Evolutionary conservation across 2,797 vertebrate genomes (phyloP).

Genomic region (Phrynocephalus vlangalii): DNA sequence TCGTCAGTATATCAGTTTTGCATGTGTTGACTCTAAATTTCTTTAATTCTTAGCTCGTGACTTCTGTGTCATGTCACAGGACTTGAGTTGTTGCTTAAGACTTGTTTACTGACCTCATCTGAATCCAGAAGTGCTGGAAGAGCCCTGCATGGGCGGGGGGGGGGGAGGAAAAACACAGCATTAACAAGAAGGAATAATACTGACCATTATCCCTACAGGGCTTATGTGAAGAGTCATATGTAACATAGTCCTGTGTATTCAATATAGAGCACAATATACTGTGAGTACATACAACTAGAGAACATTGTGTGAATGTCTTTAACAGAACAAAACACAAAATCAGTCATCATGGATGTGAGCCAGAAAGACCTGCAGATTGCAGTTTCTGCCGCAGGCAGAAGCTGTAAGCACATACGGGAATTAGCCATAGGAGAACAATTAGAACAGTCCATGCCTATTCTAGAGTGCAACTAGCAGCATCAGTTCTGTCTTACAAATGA

Average conservation of each 20-base stretch:
- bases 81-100: constrained; percentile 48
- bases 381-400: too few species aligned
- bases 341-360: not conserved
- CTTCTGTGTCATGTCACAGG: constrained; percentile 54
- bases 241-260: not conserved
- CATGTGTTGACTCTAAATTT: constrained; percentile 28
- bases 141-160: constrained; percentile 69
- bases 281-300: not conserved
- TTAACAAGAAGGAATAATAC: not conserved
- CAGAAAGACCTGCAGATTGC: not conserved
- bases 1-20: not conserved
- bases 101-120: constrained; percentile 83
- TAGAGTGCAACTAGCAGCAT: constrained; percentile 1
- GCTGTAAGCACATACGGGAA: not conserved
- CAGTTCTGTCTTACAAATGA: not conserved
- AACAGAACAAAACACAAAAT: not conserved
- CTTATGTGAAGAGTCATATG: not conserved
- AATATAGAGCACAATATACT: not conserved
- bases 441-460: not conserved
- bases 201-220: not conserved
- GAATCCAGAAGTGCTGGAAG: constrained; percentile 85
- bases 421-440: not conserved
- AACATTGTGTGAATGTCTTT: not conserved
- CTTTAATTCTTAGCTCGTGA: constrained; percentile 50
- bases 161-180: constrained; percentile 3